Evolutionary conservation across 2,113 vertebrate genomes (phyloP).

Genomic region (Mellivora capensis): DNA sequence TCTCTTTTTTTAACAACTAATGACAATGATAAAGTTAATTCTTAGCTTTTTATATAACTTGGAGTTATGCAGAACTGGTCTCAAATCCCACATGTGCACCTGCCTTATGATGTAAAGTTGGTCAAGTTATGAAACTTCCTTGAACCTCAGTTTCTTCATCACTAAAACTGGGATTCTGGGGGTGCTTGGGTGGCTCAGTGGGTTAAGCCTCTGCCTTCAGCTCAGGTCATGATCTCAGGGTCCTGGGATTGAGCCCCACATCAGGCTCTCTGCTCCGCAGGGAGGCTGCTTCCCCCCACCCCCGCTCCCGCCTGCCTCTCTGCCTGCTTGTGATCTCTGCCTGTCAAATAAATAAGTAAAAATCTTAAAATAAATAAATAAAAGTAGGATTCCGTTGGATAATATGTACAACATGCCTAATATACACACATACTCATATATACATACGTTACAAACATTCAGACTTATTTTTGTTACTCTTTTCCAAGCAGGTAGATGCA

Average conservation of each 20-base stretch:
- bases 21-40: not conserved
- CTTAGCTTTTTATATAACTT: not conserved
- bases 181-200: too few relatives aligned
- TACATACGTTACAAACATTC: not conserved
- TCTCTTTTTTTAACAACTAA: not conserved
- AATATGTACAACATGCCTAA: not conserved
- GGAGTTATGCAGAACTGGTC: not conserved
- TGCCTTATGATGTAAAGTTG: not conserved
- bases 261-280: too few relatives aligned
- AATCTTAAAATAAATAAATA: not conserved
- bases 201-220: too few relatives aligned
- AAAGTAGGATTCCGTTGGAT: not conserved
- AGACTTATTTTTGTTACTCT: not conserved
- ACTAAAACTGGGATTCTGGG: not conserved
- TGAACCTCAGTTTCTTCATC: constrained; percentile 13
- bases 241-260: too few relatives aligned
- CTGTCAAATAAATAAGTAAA: too few relatives aligned
- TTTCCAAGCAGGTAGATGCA: not conserved
- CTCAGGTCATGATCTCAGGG: too few relatives aligned
- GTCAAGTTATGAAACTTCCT: not conserved
- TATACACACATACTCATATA: not conserved
- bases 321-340: too few relatives aligned
- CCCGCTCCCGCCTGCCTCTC: too few relatives aligned
- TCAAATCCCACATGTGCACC: not conserved
- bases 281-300: too few relatives aligned